Base-by-base conservation (phyloP, 35 echinoderm and acorn worm species). In the Acanthaster planci region DNA sequence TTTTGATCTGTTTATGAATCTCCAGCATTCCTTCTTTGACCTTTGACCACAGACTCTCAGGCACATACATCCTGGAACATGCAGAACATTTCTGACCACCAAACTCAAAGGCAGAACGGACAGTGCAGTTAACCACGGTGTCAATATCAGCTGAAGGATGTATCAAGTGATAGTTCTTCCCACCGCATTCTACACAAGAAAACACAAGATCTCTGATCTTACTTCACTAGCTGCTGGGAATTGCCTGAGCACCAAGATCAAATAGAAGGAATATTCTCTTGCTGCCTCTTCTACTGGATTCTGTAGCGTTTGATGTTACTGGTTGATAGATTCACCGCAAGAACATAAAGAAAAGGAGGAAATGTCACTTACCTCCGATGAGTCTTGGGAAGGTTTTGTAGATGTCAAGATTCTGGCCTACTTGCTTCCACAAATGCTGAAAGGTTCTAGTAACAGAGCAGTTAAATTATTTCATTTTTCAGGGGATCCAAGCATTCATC, bases 71-170 rank as follows among this genome's bases (percentile, higher is more conserved):
- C 55, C 95, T 90, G 17, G 95, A 97, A 50, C 87, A 90, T 0
- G 95, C 95, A 0, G 95, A 97, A 82, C 95, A 97, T 52, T 97
- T 97, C 85, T 97, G 95, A 51, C 95, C 95, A 26, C 95, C 77
- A 55, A 84, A 97, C 75, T 97, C 95, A 80, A 90, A 97, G 0
- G 91, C 95, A 56, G 91, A 93, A 18, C 91, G 68, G 1, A 97
- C 81, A 0, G 91, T 88, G 38, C 91, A 82, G 84, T 92, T 93
- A 40, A 97, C 77, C 0, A 87, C 84, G 8, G 87, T 88, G 22
- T 87, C 77, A 12, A 88, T 57, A 42, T 97, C 88, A 15, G 91
- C 95, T 32, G 95, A 85, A 0, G 87, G 83, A 77, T 92, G 92
- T 16, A 97, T 53, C 5, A 97, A 36, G 67, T 97, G 95, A 42